Evolutionary conservation across 2,888 invertebrate genomes (phyloP), one percentile per base, ranked within the genome.

Genomic region (Meghimatium bilineatum): DNA sequence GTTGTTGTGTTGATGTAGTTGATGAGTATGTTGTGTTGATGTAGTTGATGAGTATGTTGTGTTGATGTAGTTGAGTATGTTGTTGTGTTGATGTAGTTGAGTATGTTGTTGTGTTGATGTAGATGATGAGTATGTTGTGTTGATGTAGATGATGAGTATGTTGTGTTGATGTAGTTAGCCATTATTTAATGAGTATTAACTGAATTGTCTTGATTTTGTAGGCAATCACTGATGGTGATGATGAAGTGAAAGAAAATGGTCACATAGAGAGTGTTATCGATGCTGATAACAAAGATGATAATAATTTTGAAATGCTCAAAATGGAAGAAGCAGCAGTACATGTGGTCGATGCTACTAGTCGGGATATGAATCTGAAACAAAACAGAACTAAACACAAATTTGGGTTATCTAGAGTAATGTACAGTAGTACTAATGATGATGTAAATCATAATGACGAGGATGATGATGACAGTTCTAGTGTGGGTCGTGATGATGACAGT

Each of bases 201-300:
- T n/a, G n/a, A n/a, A n/a, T n/a, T 44, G 12, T 12, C 44, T 44
- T 44, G 10, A 29, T 29, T 17, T 80, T 36, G 20, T 36, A 81
- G 81, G 52, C 52, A 23, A 63, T 81, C 52, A 76, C 38, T 67
- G 75, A 74, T 74, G 80, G 60, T 34, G 67, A 75, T 0, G 80
- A 77, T 56, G 71, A 83, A 26, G 80, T 29, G 34, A 38, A 74
- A 12, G 81, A 75, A 44, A 74, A 66, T 49, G 20, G 26, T 32
- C 3, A 32, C 8, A 26, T 23, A 75, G 63, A 63, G 34, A 34
- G 63, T 26, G n/a, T 38, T 12, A 23, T 0, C 14, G 78, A 17
- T 78, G 78, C 32, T 78, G 34, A 1, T 49, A 32, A 49, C 17
- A 20, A 44, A 12, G 44, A 49, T 10, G 75, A 52, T 1, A 56